Evolutionary conservation across 2,113 vertebrate species (phyloP), one percentile per base, ranked within the genome.

Genomic region (Sturnus vulgaris): DNA sequence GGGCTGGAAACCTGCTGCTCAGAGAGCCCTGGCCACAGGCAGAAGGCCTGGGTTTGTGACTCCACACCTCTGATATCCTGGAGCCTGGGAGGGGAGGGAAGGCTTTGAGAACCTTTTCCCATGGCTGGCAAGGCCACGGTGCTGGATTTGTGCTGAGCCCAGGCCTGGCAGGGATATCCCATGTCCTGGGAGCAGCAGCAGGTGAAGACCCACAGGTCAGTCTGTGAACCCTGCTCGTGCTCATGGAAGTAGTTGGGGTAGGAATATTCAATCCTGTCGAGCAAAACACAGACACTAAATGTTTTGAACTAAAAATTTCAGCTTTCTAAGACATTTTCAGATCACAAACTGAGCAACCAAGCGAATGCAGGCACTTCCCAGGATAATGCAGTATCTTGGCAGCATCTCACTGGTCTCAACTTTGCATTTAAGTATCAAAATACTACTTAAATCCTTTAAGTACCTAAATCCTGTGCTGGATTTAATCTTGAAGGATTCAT

Each of bases 401-500:
- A 95, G 92, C 84, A 96, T 96, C 92, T 94, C 76, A 75, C 60
- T 90, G 86, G 94, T 93, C 86, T 94, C 92, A 95, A 91, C 60
- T 90, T 95, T 78, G 86, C 82, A 83, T 93, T 96, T 95, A 96
- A 94, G 92, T 92, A 95, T 95, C 95, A 95, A 95, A 97, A 95
- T 95, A 73, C 92, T 86, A 22, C 83, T 86, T 93, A 97, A 94
- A 96, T 97, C 96, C 94, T 90, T 92, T 96, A 96, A 97, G 96
- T 88, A 94, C 91, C 80, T 95, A 97, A 97, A 96, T 96, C 94
- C 95, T 86, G 80, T 63, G 55, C 92, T 95, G 95, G 96, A 96
- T 96, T 96, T 97, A 94, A 96, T 96, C 91, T 94, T 90, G 90
- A 95, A 93, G 88, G 92, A 73, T 95, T 95, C 79, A 90, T 96